These are phyloP conservation scores for Petrocephalus microphthalmus DNA, from an alignment of 2,113 vertebrate species.

Conservation along the genomic window DNA sequence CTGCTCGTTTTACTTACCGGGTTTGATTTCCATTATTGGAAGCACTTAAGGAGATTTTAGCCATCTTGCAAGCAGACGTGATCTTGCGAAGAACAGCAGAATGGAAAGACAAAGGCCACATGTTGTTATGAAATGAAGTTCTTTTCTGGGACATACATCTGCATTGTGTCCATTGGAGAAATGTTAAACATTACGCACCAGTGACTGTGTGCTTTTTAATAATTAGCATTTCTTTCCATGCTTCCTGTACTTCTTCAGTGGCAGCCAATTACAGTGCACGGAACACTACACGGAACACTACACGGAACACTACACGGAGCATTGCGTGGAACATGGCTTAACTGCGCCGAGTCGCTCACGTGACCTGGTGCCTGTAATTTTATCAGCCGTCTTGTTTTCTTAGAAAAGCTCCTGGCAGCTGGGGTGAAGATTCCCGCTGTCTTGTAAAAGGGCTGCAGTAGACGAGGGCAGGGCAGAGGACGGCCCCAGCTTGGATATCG, in stretches of 20 bases:
- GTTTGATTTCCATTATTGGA: constrained; percentile 51
- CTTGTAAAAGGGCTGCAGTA: background rate
- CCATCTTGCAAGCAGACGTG: constrained; percentile 42
- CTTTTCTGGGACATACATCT: constrained; percentile 32
- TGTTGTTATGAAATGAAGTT: constrained; percentile 35
- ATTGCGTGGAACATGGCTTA: background rate
- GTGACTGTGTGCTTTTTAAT: background rate
- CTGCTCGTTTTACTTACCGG: constrained; percentile 44
- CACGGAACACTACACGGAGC: background rate
- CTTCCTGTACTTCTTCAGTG: background rate
- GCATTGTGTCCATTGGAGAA: constrained; percentile 46
- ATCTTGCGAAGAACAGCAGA: constrained; percentile 25
- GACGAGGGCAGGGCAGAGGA: background rate
- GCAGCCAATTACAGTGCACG: background rate
- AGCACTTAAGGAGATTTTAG: constrained; percentile 35
- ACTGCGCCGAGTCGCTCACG: constrained; percentile 32
- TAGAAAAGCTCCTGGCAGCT: background rate
- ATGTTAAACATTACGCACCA: constrained; percentile 40
- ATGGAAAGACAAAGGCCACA: constrained; percentile 33
- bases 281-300: background rate
- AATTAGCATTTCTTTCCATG: background rate
- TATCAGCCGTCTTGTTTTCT: constrained; percentile 36
- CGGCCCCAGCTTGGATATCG: background rate
- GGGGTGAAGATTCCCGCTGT: background rate
- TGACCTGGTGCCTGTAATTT: constrained; percentile 49